phyloP scores from a whole-genome alignment of 2,888 invertebrate species.

The Frankliniella fusca region DNA sequence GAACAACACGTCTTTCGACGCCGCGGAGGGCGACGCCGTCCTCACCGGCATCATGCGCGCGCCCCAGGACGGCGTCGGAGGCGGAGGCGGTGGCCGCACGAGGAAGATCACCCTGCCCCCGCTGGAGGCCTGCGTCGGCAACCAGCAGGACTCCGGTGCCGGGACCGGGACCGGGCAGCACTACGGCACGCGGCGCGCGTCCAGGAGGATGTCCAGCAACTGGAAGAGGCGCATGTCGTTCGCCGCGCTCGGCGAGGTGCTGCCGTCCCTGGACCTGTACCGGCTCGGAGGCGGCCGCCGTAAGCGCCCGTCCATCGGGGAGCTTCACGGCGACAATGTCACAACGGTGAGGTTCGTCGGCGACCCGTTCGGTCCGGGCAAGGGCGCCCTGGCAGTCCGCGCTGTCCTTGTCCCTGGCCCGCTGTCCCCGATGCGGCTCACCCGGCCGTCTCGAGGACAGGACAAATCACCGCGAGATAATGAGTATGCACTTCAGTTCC shows the following conservation, averaged over 20 bases:
- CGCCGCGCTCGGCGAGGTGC: constrained; percentile 53
- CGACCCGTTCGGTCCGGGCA: background rate
- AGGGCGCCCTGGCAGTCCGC: too few species aligned
- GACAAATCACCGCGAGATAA: too few species aligned
- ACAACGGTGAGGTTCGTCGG: background rate
- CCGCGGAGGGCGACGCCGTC: background rate
- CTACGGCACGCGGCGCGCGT: background rate
- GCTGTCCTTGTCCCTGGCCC: too few species aligned
- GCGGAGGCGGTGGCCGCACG: too few species aligned
- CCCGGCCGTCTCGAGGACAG: too few species aligned
- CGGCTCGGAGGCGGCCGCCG: constrained; percentile 69
- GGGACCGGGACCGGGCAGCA: background rate
- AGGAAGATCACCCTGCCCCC: constrained; percentile 7
- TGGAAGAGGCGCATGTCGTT: constrained; percentile 20
- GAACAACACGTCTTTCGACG: background rate
- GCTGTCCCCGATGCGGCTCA: too few species aligned
- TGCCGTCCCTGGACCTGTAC: constrained; percentile 79
- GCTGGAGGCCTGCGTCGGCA: background rate
- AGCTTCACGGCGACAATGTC: constrained; percentile 62
- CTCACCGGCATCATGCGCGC: background rate
- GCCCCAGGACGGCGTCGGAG: background rate
- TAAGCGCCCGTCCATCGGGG: constrained; percentile 78
- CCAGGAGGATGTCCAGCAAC: background rate
- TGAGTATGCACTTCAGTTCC: too few species aligned
- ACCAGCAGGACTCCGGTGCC: background rate